Evolutionary conservation across 2,797 vertebrate species (phyloP).

Genomic region (Betta splendens): DNA sequence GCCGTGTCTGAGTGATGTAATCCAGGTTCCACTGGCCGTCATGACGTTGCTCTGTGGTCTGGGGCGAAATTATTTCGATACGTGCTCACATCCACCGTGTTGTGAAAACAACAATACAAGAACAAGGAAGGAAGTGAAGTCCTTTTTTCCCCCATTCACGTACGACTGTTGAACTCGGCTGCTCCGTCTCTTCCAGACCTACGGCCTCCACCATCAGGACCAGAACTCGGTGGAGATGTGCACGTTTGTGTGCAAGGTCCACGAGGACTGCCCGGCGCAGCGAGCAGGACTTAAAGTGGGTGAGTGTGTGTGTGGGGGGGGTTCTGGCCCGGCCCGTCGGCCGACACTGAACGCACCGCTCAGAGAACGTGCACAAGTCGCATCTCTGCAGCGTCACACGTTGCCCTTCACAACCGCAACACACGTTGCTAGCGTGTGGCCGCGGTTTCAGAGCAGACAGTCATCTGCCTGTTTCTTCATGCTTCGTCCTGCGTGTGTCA

Average conservation of each 20-base stretch:
- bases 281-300: slow-evolving; percentile 90
- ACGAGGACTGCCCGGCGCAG: slow-evolving; percentile 89
- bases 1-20: not conserved
- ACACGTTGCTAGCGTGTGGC: not conserved
- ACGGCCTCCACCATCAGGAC: slow-evolving; percentile 92
- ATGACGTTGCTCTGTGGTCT: slow-evolving; percentile 5
- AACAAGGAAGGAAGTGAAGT: not conserved
- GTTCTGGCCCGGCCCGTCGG: slow-evolving; percentile 7
- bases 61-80: slow-evolving; percentile 14
- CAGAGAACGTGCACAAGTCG: no score
- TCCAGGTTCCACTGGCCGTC: slow-evolving; percentile 18
- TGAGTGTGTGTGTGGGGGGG: slow-evolving; percentile 76
- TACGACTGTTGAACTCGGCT: not conserved
- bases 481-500: slow-evolving; percentile 34
- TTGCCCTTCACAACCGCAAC: no score
- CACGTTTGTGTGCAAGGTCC: slow-evolving; percentile 94
- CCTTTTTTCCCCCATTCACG: not conserved
- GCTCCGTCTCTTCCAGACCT: slow-evolving; percentile 84
- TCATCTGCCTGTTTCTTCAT: slow-evolving; percentile 12
- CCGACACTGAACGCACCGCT: no score
- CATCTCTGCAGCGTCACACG: no score
- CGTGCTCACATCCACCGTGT: not conserved
- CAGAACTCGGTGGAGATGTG: slow-evolving; percentile 95
- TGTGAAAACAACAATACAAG: not conserved
- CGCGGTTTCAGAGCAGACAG: no score